Base-by-base conservation (phyloP, 2,113 vertebrate species). In the Ranitomeya imitator region DNA sequence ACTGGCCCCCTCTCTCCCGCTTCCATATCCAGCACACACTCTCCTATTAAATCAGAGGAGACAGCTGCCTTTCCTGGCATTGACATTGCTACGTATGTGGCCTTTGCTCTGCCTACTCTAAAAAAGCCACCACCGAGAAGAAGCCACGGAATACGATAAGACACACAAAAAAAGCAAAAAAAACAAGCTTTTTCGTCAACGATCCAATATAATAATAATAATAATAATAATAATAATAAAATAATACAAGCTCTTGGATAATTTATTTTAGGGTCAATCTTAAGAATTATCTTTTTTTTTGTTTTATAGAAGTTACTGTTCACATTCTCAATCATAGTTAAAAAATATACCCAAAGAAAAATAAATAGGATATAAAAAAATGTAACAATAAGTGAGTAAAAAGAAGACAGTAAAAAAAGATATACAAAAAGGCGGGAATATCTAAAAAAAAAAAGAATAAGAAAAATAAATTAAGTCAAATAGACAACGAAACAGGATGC, bases 41-140 rank as follows among this genome's bases (percentile, higher is more conserved):
- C 85, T 84, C 65, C 80, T 88, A 73, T 83, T 74, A 83, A 61
- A 71, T 83, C 79, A 79, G 80, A 59, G 69, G 23, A 84, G 57
- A 81, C 88, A 85, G 77, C 79, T 69, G 79, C 85, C 57, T 87
- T 31, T 81, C 23, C 21, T 76, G 65, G 81, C 86, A 83, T 37
- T 78, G 87, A 54, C 81, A 78, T n/a, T 84, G 71, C 59, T 55
- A 84, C 51, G 71, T 65, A 83, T 21, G 57, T 84, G 87, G 71
- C 87, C 87, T 88, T 84, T 76, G 86, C 86, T 88, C 86, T 63
- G 23, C 79, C 79, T 55, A 12, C 65, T 87, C 65, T 60, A 83
- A 79, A 55, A 74, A 83, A 23, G 85, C 86, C 79, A 73, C 63
- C 59, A 61, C 45, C 59, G 54, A 61, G 51, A 51, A 76, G 21